A percentile compares a stretch with the other conserved stretches of the same genome.
Evolutionary conservation across 2,113 vertebrate species (phyloP).

Genomic region (Lepus americanus): DNA sequence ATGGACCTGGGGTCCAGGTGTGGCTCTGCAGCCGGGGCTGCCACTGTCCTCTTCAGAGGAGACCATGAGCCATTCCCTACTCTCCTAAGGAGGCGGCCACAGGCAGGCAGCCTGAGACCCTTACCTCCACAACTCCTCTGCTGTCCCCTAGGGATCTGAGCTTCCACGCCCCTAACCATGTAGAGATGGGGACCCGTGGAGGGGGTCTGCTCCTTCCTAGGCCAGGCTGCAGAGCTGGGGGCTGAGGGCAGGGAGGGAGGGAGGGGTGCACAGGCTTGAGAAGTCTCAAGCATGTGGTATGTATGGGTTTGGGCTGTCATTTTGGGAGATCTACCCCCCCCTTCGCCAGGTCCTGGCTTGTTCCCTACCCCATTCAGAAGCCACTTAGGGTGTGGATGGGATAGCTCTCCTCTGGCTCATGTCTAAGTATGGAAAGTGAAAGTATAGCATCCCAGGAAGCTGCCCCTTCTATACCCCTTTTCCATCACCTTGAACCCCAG

Average conservation of each 20-base stretch:
- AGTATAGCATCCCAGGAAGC: background rate
- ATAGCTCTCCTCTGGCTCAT: background rate
- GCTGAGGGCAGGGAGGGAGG: rapidly evolving
- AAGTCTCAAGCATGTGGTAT: background rate
- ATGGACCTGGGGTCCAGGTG: too few species aligned
- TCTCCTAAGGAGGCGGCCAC: background rate
- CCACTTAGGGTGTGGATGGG: too few species aligned
- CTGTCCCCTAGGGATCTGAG: background rate
- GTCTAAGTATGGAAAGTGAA: background rate
- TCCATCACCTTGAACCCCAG: background rate
- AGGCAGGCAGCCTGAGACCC: background rate
- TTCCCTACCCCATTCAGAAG: background rate
- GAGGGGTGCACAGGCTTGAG: background rate
- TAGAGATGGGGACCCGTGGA: background rate
- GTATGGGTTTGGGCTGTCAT: background rate
- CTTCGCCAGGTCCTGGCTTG: background rate
- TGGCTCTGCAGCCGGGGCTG: background rate
- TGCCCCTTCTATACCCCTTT: background rate
- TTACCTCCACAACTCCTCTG: background rate
- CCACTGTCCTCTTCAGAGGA: background rate
- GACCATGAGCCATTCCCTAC: background rate
- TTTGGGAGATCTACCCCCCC: background rate
- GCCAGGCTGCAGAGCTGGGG: background rate
- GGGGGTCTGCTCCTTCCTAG: background rate
- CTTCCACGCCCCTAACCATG: background rate